Evolutionary conservation across 2,113 vertebrate genomes (phyloP), one percentile per base, ranked within the genome.

Genomic region (Hepsetus odoe): DNA sequence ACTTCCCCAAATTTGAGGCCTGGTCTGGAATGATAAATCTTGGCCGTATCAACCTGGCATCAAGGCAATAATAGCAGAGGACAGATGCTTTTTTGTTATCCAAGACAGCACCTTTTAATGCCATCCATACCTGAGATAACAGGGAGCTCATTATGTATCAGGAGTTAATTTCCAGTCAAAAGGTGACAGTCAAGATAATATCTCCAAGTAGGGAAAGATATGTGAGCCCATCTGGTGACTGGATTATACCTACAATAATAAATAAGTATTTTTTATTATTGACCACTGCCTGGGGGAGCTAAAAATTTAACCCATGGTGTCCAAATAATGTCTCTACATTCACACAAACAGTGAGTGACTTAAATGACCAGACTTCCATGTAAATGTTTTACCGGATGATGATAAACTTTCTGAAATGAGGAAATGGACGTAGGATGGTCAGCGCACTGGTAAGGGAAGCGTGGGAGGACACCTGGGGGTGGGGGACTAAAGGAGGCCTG

Each of bases 371-470:
- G 22, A 30, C 55, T 26, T 16, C 1, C 62, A 78, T 78, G 76
- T 78, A 78, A 78, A 62, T 71, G 24, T 11, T 71, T 70, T 71
- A 42, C 67, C 14, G 1, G 66, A 62, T 42, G 59, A 56, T 49
- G 46, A 20, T 71, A 5, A 30, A 58, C 51, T 30, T 32, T 49
- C 55, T 70, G 55, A 69, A 77, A 78, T 40, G 24, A 72, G 77
- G 68, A 79, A 79, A 38, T 72, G 33, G 22, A n/a, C 9, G 65
- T 4, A 12, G 18, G 12, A n/a, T 2, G 11, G 30, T 58, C 76
- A 67, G 79, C 80, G 83, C 72, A 72, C 62, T 49, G 26, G 32
- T 24, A 67, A 44, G 49, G 62, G n/a, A n/a, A n/a, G n/a, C n/a
- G n/a, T n/a, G n/a, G 59, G 76, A 49, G 71, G 56, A 51, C 38